These are phyloP conservation scores for Propithecus perrieri DNA, from an alignment of 2,797 vertebrate genomes.

Conservation along the genomic window DNA sequence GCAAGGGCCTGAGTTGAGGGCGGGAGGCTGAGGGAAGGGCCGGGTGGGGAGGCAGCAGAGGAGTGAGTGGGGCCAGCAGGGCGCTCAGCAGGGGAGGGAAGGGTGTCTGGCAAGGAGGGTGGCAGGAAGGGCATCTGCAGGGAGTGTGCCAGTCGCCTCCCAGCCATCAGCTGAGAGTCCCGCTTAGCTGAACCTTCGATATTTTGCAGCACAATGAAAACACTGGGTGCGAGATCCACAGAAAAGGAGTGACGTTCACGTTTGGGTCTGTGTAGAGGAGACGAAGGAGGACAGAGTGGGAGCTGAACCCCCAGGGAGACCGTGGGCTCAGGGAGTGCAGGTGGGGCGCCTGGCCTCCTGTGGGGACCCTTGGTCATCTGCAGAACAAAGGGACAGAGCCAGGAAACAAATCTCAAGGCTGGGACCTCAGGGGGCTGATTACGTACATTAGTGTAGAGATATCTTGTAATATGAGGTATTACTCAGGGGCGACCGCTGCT, in stretches of 20 bases:
- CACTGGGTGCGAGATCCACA: neutral
- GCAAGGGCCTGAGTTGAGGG: neutral
- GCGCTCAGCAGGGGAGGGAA: too few relatives aligned
- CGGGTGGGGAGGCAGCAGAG: neutral
- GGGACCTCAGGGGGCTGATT: neutral
- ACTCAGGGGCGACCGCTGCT: neutral
- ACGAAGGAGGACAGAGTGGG: neutral
- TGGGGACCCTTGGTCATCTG: neutral
- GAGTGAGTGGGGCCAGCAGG: neutral
- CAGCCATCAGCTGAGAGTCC: neutral
- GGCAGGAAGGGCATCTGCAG: neutral
- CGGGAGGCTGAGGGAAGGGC: neutral
- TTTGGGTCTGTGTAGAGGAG: neutral
- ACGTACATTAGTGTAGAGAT: neutral
- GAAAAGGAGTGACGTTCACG: neutral
- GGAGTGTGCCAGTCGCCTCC: accelerated
- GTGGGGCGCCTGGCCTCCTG: neutral
- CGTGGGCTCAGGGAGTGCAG: neutral
- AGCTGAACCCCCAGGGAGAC: neutral
- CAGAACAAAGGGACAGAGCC: neutral
- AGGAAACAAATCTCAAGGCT: neutral
- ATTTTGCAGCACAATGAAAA: neutral
- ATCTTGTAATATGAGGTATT: neutral
- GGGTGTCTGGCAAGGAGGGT: too few relatives aligned
- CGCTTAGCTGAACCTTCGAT: neutral